Evolutionary conservation across 1,140 invertebrate species (phyloP).

Genomic region (Calliopsis andreniformis): DNA sequence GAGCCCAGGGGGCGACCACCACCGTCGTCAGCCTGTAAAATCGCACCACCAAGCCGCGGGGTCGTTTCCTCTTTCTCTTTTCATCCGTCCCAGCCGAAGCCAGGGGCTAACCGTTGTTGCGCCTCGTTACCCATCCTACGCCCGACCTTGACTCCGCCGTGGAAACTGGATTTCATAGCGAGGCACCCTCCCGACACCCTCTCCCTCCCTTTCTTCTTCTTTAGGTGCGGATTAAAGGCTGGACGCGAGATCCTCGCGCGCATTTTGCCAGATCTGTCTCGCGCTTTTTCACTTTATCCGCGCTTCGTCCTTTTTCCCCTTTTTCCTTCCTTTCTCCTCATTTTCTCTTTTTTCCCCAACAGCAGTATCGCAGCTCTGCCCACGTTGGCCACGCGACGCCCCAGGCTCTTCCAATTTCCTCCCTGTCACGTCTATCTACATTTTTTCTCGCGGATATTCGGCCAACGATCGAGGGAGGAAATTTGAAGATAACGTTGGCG

Average conservation of each 20-base stretch:
- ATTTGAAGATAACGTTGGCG: conserved; percentile 41
- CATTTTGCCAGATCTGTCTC: conserved; percentile 47
- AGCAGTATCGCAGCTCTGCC: conserved; percentile 34
- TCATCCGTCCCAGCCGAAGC: conserved; percentile 49
- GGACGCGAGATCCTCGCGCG: conserved; percentile 36
- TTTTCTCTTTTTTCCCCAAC: conserved; percentile 11
- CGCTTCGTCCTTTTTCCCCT: neutral
- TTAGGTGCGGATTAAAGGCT: conserved; percentile 56
- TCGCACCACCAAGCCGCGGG: conserved; percentile 22
- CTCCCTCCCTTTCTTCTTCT: conserved; percentile 21
- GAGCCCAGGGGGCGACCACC: conserved; percentile 3
- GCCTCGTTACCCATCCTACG: conserved; percentile 67
- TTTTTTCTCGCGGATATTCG: conserved; percentile 50
- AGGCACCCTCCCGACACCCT: conserved; percentile 22
- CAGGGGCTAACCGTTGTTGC: conserved; percentile 62
- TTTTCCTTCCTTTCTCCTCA: neutral
- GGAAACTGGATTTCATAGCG: conserved; percentile 67
- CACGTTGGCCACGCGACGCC: conserved; percentile 44
- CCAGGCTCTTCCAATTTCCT: conserved; percentile 70
- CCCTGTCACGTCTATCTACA: conserved; percentile 41
- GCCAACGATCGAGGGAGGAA: conserved; percentile 38
- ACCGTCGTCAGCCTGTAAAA: conserved; percentile 33
- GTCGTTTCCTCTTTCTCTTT: conserved; percentile 56
- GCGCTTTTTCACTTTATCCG: neutral
- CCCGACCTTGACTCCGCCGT: conserved; percentile 63